A percentile compares a stretch with the other conserved stretches of the same genome.
Evolutionary conservation across 2,113 vertebrate genomes (phyloP).

Genomic region (Malurus melanocephalus): DNA sequence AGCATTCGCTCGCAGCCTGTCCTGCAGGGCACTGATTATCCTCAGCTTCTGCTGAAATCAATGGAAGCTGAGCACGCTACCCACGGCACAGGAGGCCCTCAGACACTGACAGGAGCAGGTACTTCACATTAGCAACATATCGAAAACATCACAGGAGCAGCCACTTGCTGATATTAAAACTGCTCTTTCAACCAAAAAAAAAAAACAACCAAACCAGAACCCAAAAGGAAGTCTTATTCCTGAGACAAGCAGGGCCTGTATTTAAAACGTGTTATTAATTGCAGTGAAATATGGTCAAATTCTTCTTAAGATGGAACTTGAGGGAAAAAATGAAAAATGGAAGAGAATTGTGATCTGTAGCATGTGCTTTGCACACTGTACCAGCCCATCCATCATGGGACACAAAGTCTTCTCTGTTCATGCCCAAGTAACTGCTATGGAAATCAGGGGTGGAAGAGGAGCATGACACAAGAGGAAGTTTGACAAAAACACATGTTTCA

Average conservation of each 20-base stretch:
- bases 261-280: neutral
- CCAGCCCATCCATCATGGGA: fast-evolving
- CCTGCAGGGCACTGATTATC: constrained; percentile 48
- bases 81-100: neutral
- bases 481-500: neutral
- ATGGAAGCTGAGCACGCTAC: neutral
- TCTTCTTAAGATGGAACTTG: neutral
- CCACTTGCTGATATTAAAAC: constrained; percentile 7
- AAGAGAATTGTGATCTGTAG: neutral
- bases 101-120: neutral
- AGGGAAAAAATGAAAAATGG: neutral
- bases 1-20: neutral
- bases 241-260: neutral
- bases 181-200: neutral
- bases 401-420: neutral
- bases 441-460: neutral
- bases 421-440: neutral
- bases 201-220: neutral
- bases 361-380: neutral
- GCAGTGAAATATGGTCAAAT: neutral
- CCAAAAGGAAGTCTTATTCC: neutral
- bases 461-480: neutral
- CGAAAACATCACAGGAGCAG: constrained; percentile 43
- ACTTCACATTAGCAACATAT: constrained; percentile 7
- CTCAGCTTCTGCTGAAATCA: neutral